phyloP scores from a whole-genome alignment of 1,140 invertebrate genomes.

The Centruroides sculpturatus region DNA sequence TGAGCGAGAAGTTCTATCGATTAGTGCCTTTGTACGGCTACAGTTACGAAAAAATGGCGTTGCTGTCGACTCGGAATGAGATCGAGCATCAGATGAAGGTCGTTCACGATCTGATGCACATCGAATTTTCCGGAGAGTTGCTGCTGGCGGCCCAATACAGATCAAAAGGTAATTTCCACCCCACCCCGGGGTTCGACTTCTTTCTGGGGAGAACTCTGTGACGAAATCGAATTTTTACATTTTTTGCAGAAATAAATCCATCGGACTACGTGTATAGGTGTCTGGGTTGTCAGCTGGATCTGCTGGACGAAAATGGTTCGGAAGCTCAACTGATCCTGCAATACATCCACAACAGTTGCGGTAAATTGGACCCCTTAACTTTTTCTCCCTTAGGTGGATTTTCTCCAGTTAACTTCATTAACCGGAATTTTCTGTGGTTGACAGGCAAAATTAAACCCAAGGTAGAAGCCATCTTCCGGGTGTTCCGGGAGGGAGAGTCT shows the following conservation, averaged over 20 bases:
- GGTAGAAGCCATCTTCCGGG: conserved; percentile 29
- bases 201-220: too few species aligned
- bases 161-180: conserved; percentile 16
- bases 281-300: conserved; percentile 26
- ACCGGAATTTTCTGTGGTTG: not conserved
- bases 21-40: conserved; percentile 31
- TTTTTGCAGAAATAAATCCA: conserved; percentile 27
- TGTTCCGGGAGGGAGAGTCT: conserved; percentile 21
- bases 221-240: too few species aligned
- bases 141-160: conserved; percentile 29
- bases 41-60: conserved; percentile 28
- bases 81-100: conserved; percentile 24
- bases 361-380: not conserved
- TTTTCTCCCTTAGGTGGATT: not conserved
- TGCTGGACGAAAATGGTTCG: conserved; percentile 22
- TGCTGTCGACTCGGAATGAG: conserved; percentile 24
- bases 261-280: conserved; percentile 33
- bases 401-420: not conserved
- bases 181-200: too few species aligned
- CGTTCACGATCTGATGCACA: conserved; percentile 28
- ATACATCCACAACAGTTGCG: conserved; percentile 30
- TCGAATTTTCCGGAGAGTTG: conserved; percentile 29
- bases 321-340: conserved; percentile 34
- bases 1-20: conserved; percentile 35
- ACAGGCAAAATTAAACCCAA: conserved; percentile 4